Conservation (phyloP, 2,888 invertebrate genomes). For the Apamea anceps region DNA sequence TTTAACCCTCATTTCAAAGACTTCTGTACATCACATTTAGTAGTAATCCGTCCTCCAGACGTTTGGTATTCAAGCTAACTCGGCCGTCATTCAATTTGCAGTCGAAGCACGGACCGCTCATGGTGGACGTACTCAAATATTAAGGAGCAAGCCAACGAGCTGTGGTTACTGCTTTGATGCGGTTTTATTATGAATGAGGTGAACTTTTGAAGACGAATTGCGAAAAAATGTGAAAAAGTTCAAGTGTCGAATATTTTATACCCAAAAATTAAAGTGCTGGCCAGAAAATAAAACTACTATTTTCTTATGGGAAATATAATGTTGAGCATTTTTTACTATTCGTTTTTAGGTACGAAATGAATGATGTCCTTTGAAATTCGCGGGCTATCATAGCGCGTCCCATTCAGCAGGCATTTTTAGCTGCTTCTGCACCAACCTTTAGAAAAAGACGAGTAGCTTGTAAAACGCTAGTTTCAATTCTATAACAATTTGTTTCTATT, state of each 20-base stretch:
- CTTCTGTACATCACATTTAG: neutral
- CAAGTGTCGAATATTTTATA: too few relatives aligned
- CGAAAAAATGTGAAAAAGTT: too few relatives aligned
- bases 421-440: neutral
- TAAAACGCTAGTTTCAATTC: neutral
- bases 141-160: constrained; percentile 13
- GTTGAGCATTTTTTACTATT: too few relatives aligned
- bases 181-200: constrained; percentile 17
- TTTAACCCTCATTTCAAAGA: neutral
- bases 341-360: too few relatives aligned
- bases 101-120: neutral
- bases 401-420: neutral
- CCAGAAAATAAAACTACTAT: too few relatives aligned
- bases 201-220: neutral
- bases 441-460: neutral
- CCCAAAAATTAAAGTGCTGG: too few relatives aligned
- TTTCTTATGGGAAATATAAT: too few relatives aligned
- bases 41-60: neutral
- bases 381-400: too few relatives aligned
- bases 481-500: neutral
- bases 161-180: neutral
- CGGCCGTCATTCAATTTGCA: constrained; percentile 28
- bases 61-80: constrained; percentile 6
- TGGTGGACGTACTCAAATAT: constrained; percentile 39
- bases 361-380: neutral